Percentiles rank a stretch among this genome's conserved stretches.
Conservation (phyloP, 2,113 vertebrate species). For the Barnardius zonarius region DNA sequence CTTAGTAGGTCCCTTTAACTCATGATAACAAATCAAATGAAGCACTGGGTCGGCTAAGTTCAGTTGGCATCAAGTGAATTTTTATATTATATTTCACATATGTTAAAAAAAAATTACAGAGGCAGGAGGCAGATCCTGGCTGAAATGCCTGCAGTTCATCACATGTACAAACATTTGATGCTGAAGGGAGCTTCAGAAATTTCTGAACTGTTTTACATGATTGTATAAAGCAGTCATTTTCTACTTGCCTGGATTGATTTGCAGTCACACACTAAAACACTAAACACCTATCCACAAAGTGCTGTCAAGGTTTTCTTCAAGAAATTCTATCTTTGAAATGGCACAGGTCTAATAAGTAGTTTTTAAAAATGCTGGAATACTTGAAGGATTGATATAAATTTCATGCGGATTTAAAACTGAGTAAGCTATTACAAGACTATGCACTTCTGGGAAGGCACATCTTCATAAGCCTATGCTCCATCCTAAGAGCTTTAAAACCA, state of each 20-base stretch:
- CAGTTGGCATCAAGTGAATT: constrained; percentile 2
- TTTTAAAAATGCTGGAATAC: not conserved
- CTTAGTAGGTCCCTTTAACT: not conserved
- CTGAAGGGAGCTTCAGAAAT: not conserved
- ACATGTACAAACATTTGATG: not conserved
- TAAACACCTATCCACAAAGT: not conserved
- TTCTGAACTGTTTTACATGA: not conserved
- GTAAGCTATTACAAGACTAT: not conserved
- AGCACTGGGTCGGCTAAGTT: not conserved
- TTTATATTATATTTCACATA: not conserved
- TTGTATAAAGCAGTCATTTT: not conserved
- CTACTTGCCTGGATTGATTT: not conserved
- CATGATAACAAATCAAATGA: not conserved
- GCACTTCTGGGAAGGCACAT: not conserved
- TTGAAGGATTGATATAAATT: not conserved
- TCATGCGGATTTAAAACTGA: not conserved
- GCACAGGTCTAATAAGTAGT: not conserved
- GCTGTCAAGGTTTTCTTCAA: not conserved
- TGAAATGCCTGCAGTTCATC: not conserved
- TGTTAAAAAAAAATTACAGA: constrained; percentile 12
- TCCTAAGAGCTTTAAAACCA: not conserved
- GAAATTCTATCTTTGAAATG: not conserved
- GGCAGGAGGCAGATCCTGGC: not conserved
- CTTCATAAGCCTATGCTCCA: not conserved
- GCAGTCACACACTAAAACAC: not conserved